Conservation (phyloP, 2,888 invertebrate genomes). For the Actias luna region DNA sequence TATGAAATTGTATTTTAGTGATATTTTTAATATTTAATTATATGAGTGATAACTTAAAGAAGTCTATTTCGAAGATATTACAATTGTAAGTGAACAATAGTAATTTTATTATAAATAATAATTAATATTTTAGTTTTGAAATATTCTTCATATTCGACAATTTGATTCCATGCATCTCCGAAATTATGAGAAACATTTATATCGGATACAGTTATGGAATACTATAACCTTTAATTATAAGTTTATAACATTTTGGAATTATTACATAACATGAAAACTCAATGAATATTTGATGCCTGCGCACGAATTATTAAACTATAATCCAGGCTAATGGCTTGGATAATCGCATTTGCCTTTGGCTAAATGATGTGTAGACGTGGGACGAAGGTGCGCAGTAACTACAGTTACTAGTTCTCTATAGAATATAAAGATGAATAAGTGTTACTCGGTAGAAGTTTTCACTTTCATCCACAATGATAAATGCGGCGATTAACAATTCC, state of each 20-base stretch:
- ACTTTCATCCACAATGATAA: constrained; percentile 66
- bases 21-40: too few species aligned
- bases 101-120: too few species aligned
- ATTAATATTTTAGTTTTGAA: too few species aligned
- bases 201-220: too few species aligned
- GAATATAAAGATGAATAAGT: constrained; percentile 37
- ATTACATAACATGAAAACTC: not conserved
- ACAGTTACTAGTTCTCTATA: not conserved
- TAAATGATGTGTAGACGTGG: not conserved
- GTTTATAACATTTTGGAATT: not conserved
- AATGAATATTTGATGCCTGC: constrained; percentile 4
- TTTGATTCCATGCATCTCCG: too few species aligned
- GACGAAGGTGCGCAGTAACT: not conserved
- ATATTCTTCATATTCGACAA: too few species aligned
- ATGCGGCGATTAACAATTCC: constrained; percentile 66
- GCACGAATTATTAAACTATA: not conserved
- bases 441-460: constrained; percentile 61
- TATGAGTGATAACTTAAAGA: too few species aligned
- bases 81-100: too few species aligned
- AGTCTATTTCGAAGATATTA: too few species aligned
- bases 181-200: too few species aligned
- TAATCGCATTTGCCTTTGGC: not conserved
- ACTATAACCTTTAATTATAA: too few species aligned
- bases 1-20: too few species aligned
- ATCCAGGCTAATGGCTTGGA: constrained; percentile 1